Evolutionary conservation across 2,888 invertebrate genomes (phyloP).

Genomic region (Volucella inanis): DNA sequence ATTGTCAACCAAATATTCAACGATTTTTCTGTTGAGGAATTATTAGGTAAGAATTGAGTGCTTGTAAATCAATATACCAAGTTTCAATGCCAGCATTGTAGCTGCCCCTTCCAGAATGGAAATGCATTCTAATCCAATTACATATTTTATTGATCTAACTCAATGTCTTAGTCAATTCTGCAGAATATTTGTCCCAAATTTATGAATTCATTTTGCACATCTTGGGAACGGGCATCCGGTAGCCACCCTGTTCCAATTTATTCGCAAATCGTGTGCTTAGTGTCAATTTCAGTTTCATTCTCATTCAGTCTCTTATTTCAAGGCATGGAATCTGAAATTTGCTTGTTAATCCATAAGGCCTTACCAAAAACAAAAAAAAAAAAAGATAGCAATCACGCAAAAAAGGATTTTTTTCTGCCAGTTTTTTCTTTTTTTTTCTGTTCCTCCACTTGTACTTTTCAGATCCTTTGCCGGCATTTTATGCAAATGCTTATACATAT

Average conservation of each 20-base stretch:
- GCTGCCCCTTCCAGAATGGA: background rate
- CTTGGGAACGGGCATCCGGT: background rate
- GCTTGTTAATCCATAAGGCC: slow-evolving; percentile 47
- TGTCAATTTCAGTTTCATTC: slow-evolving; percentile 67
- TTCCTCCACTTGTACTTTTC: slow-evolving; percentile 43
- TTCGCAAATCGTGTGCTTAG: slow-evolving; percentile 64
- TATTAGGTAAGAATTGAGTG: too few species aligned
- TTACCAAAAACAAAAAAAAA: slow-evolving; percentile 16
- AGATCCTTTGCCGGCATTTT: slow-evolving; percentile 47
- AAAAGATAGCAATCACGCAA: slow-evolving; percentile 66
- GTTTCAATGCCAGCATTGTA: background rate
- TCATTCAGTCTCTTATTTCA: slow-evolving; percentile 45
- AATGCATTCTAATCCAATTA: slow-evolving; percentile 52
- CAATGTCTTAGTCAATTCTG: background rate
- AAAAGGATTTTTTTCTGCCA: slow-evolving; percentile 21
- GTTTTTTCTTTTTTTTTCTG: too few species aligned
- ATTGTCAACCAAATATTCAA: too few species aligned
- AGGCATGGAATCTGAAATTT: slow-evolving; percentile 27
- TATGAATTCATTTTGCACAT: slow-evolving; percentile 33
- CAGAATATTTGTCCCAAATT: slow-evolving; percentile 38
- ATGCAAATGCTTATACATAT: slow-evolving; percentile 55
- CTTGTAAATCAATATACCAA: too few species aligned
- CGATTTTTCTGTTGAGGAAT: too few species aligned
- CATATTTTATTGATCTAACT: slow-evolving; percentile 39
- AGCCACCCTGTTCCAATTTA: slow-evolving; percentile 31